Percentiles rank a stretch among this genome's conserved stretches.
Evolutionary conservation across 2,113 vertebrate genomes (phyloP).

Genomic region (Labeo catla): DNA sequence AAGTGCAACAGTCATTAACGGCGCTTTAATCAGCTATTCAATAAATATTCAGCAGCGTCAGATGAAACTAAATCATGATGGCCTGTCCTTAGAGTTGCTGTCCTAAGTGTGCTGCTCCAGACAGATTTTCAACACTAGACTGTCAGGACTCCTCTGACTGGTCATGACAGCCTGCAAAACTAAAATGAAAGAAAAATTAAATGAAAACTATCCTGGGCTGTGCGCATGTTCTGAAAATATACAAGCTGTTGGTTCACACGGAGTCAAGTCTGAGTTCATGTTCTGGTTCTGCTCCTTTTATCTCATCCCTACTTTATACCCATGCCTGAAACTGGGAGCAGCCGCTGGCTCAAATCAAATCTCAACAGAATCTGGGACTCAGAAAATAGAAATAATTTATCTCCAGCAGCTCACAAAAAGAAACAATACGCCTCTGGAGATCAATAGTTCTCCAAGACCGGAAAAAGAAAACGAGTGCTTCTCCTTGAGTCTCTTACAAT

Average conservation of each 20-base stretch:
- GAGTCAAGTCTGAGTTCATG: neutral
- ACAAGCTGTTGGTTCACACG: neutral
- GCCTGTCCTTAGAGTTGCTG: neutral
- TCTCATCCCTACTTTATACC: neutral
- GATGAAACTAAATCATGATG: neutral
- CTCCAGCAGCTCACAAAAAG: constrained; percentile 4
- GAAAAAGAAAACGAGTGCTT: neutral
- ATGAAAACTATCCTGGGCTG: neutral
- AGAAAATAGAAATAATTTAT: constrained; percentile 32
- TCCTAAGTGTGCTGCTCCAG: neutral
- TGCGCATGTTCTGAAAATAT: neutral
- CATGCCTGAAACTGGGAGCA: constrained; percentile 3
- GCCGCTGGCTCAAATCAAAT: constrained; percentile 18
- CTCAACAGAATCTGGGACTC: constrained; percentile 7
- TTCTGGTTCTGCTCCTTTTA: neutral
- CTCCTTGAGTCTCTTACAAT: neutral
- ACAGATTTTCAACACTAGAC: neutral
- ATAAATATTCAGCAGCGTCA: constrained; percentile 6
- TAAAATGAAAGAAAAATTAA: neutral
- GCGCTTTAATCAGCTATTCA: constrained; percentile 8
- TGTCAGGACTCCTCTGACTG: neutral
- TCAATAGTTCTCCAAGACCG: neutral
- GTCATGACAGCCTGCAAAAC: neutral
- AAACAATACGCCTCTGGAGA: neutral
- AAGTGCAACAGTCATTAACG: neutral